A percentile compares a stretch with the other conserved stretches of the same genome.
These are phyloP conservation scores for Drosophila mimetica DNA, from an alignment of 2,888 invertebrate genomes.

Conservation along the genomic window DNA sequence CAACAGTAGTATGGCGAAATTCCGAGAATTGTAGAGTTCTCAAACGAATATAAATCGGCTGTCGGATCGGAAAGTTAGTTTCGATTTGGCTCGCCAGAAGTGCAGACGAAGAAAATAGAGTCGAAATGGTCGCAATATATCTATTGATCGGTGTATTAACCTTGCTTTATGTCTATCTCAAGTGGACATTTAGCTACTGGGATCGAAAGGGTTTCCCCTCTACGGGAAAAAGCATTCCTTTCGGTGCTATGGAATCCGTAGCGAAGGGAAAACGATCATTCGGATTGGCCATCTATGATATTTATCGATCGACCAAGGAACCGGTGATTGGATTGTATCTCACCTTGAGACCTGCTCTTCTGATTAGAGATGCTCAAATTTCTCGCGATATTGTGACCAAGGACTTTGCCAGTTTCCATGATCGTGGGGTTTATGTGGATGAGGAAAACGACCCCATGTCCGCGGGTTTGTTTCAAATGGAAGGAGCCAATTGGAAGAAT, in stretches of 20 bases:
- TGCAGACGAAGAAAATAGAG: not conserved
- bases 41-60: constrained; percentile 20
- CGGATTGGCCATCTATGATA: constrained; percentile 87
- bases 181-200: constrained; percentile 85
- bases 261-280: constrained; percentile 86
- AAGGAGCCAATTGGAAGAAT: constrained; percentile 86
- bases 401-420: constrained; percentile 88
- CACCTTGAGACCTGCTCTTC: constrained; percentile 87
- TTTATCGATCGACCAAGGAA: constrained; percentile 84
- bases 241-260: constrained; percentile 87
- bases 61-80: constrained; percentile 7
- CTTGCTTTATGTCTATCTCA: constrained; percentile 61
- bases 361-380: constrained; percentile 87
- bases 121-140: constrained; percentile 25
- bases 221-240: constrained; percentile 86
- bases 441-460: constrained; percentile 87
- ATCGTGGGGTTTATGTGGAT: constrained; percentile 87
- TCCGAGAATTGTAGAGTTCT: not conserved
- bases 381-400: constrained; percentile 87
- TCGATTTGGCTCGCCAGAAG: not conserved
- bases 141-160: constrained; percentile 15
- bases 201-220: constrained; percentile 86
- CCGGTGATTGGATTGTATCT: constrained; percentile 87
- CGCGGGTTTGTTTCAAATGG: constrained; percentile 86
- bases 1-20: not conserved